These are phyloP conservation scores for Corythornis madagascariensis DNA, from an alignment of 2,113 vertebrate genomes.

Conservation along the genomic window DNA sequence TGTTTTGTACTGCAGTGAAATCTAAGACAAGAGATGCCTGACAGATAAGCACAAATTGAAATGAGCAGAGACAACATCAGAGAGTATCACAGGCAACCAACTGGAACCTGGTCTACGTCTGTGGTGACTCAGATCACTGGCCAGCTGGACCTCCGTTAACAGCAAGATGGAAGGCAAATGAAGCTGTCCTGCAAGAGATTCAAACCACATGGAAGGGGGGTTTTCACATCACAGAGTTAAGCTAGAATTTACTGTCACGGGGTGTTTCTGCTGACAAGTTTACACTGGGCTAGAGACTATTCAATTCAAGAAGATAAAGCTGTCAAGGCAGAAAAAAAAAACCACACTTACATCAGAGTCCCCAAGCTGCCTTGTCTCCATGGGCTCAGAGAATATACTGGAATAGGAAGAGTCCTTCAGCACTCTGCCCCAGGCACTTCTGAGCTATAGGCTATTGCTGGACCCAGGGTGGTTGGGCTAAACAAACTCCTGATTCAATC, in stretches of 20 bases:
- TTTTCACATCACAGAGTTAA: not conserved
- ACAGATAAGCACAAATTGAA: conserved; percentile 5
- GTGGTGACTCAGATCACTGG: conserved; percentile 4
- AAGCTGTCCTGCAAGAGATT: not conserved
- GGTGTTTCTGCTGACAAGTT: not conserved
- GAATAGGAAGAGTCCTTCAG: not conserved
- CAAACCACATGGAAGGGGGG: not conserved
- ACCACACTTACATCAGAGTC: not conserved
- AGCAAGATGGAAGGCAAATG: not conserved
- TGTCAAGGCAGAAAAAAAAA: not conserved
- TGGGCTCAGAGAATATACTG: not conserved
- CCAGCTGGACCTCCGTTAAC: not conserved
- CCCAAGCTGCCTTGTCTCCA: rapidly evolving
- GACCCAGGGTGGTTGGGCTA: not conserved
- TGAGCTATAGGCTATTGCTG: not conserved
- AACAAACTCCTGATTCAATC: not conserved
- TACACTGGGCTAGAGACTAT: not conserved
- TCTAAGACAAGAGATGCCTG: conserved; percentile 1
- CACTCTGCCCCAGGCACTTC: not conserved
- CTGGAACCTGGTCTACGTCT: not conserved
- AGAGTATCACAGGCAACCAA: not conserved
- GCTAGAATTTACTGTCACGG: not conserved
- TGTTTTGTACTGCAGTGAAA: conserved; percentile 14
- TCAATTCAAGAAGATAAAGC: not conserved
- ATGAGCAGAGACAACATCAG: conserved; percentile 15